Evolutionary conservation across 1,140 invertebrate genomes (phyloP).

Genomic region (Stegodyphus mimosarum): DNA sequence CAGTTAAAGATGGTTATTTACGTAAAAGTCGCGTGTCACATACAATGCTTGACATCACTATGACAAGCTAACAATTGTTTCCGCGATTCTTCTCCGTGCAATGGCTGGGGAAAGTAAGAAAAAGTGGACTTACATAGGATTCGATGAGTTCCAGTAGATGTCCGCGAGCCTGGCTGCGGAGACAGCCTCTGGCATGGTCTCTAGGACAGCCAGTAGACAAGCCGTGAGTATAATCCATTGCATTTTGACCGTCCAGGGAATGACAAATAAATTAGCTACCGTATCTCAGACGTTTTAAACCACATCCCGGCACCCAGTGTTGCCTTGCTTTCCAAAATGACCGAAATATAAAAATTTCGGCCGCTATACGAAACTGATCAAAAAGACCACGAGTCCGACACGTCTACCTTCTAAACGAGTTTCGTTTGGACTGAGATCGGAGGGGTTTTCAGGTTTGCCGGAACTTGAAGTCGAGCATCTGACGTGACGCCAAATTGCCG

Average conservation of each 20-base stretch:
- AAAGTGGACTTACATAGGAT: conserved; percentile 69
- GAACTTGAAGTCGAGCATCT: not conserved
- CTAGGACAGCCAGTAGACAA: conserved; percentile 31
- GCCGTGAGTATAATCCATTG: conserved; percentile 56
- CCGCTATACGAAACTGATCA: not conserved
- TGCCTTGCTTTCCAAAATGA: not conserved
- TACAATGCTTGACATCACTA: too few species aligned
- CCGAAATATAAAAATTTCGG: too few species aligned
- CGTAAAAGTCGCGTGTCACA: too few species aligned
- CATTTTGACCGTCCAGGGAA: conserved; percentile 28
- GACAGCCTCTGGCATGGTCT: conserved; percentile 36
- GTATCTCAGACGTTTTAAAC: not conserved
- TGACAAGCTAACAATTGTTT: too few species aligned
- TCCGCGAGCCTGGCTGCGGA: conserved; percentile 68
- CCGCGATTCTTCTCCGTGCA: too few species aligned
- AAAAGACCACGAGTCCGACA: conserved; percentile 14
- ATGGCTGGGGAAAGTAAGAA: too few species aligned
- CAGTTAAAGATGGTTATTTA: too few species aligned
- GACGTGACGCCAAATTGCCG: not conserved
- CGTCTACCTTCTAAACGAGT: conserved; percentile 23
- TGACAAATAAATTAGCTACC: not conserved
- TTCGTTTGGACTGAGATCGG: conserved; percentile 36
- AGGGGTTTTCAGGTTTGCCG: conserved; percentile 52
- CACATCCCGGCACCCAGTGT: not conserved
- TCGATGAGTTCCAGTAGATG: conserved; percentile 74